Base-by-base conservation (phyloP, 2,888 invertebrate genomes). In the Plemyria rubiginata region DNA sequence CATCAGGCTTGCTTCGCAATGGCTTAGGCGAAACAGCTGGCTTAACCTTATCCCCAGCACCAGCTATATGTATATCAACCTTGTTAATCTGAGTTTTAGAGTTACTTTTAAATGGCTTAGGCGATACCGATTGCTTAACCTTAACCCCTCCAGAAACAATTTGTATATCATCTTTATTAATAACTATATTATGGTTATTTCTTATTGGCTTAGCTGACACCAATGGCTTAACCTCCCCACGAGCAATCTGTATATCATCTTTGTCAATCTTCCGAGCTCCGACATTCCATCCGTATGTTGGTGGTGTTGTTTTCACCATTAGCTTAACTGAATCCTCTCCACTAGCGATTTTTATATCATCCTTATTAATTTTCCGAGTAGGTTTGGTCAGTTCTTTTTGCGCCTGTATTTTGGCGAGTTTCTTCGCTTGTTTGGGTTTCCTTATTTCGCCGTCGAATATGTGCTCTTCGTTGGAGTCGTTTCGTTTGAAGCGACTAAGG, bases 91-190 rank as follows among this genome's bases (percentile, higher is more conserved):
- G 81, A 7, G 13, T 36, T 16, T 16, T 45, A 45, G 45, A 5
- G 16, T 45, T 45, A 16, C 11, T 45, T 45, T 45, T 45, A 7
- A 45, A 16, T 45, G 45, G 45, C 45, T 45, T 67, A 7, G 61
- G 61, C 8, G 50, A 61, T 3, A 68, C 59, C 1, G 41, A 1
- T 8, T 67, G 62, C 13, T 50, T 54, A 8, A 53, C 16, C 0
- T 75, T 65, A 53, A 70, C 72, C 9, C 71, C 70, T 5, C 70
- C 71, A 54, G 65, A 76, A 0, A 85, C 82, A 2, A 88, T 79
- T 67, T 81, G 79, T 41, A 89, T 88, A 50, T 90, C 90, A 0
- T 86, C 86, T 70, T 89, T 91, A 58, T 80, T 84, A 11, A 11
- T 11, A 11, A 38, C 11, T 0, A 89, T 85, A 73, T 86, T 89